Evolutionary conservation across 2,797 vertebrate genomes (phyloP).

Genomic region (Gadopsis marmoratus): DNA sequence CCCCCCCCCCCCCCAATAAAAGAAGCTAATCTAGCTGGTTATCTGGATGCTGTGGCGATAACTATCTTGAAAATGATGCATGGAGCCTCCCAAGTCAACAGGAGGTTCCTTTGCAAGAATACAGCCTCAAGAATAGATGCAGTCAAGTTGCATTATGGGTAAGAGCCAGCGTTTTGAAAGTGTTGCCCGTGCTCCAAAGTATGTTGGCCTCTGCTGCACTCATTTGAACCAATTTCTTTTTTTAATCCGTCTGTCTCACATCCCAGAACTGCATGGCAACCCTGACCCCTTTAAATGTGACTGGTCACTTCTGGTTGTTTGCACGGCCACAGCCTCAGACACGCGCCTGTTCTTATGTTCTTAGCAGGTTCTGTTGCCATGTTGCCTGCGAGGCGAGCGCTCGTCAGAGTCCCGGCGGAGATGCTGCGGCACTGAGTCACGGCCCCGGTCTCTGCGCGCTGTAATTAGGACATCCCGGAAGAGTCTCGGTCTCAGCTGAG

Average conservation of each 20-base stretch:
- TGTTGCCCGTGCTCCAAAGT: background rate
- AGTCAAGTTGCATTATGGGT: slow-evolving; percentile 1
- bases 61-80: background rate
- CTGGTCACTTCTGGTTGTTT: background rate
- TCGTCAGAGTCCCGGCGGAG: slow-evolving; percentile 26
- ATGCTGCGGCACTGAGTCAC: slow-evolving; percentile 62
- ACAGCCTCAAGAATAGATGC: too few relatives aligned
- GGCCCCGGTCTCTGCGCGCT: slow-evolving; percentile 37
- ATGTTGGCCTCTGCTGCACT: background rate
- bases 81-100: too few relatives aligned
- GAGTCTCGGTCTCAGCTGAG: slow-evolving; percentile 83
- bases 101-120: rapidly evolving
- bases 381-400: slow-evolving; percentile 43
- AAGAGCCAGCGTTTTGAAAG: background rate
- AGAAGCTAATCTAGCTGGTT: background rate
- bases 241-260: background rate
- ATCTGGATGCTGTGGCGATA: background rate
- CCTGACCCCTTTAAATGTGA: background rate
- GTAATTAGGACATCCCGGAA: slow-evolving; percentile 95
- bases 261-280: background rate
- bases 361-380: slow-evolving; percentile 60
- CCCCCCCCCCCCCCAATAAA: too few relatives aligned
- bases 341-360: slow-evolving; percentile 69
- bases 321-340: slow-evolving; percentile 16
- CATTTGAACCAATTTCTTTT: background rate